These are phyloP conservation scores for Micropoecilia bifurca DNA, from an alignment of 2,797 vertebrate genomes.

Conservation along the genomic window DNA sequence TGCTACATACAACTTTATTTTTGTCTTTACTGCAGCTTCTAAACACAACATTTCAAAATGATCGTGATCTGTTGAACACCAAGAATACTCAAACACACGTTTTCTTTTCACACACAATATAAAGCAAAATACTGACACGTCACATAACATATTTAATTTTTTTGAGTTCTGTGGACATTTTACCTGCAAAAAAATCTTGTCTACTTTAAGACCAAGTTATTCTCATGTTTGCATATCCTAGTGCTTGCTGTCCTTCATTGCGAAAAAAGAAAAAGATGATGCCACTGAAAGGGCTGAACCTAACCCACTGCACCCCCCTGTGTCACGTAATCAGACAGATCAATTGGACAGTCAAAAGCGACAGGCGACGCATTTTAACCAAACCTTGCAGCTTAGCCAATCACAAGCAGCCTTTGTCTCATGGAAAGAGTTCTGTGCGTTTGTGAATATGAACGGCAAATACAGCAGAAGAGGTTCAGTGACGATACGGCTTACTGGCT, in stretches of 20 bases:
- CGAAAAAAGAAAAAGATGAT: neutral
- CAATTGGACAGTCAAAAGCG: neutral
- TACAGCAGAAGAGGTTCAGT: neutral
- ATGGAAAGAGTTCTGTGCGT: neutral
- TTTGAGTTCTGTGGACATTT: neutral
- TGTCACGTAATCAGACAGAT: neutral
- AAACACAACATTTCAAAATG: neutral
- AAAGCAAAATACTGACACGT: neutral
- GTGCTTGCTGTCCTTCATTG: neutral
- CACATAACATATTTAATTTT: neutral
- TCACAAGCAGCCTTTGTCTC: neutral
- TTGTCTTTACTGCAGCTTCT: neutral
- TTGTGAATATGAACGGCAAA: neutral
- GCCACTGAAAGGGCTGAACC: neutral
- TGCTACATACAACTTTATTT: neutral
- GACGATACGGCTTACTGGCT: neutral
- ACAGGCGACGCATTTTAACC: neutral
- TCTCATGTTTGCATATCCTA: neutral
- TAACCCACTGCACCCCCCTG: neutral
- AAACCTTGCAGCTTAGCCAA: neutral
- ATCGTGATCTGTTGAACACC: neutral
- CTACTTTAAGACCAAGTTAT: neutral
- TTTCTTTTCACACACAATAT: neutral
- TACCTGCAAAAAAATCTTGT: neutral
- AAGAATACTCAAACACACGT: neutral